Percentiles rank a stretch among this genome's conserved stretches.
Evolutionary conservation across 2,113 vertebrate genomes (phyloP).

Genomic region (Prionailurus viverrinus): DNA sequence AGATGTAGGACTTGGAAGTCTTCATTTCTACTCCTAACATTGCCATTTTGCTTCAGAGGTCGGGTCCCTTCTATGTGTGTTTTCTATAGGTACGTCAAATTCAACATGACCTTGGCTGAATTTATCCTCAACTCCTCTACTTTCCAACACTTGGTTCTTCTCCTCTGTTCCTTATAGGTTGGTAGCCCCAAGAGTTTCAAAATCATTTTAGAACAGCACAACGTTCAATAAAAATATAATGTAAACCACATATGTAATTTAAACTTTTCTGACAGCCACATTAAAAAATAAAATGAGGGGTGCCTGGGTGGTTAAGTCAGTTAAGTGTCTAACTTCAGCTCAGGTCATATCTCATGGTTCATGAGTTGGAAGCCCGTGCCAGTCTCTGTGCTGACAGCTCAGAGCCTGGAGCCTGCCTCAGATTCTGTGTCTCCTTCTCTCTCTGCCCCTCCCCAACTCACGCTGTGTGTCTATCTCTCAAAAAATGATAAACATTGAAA

Average conservation of each 20-base stretch:
- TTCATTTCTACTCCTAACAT: background rate
- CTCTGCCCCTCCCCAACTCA: no score
- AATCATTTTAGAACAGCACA: background rate
- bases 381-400: no score
- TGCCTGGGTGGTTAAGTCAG: no score
- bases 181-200: background rate
- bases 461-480: no score
- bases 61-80: background rate
- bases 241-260: background rate
- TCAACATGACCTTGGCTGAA: background rate
- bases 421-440: no score
- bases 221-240: background rate
- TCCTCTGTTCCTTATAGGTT: background rate
- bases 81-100: background rate
- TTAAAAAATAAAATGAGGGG: background rate
- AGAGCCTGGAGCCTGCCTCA: no score
- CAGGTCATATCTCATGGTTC: no score
- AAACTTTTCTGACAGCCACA: background rate
- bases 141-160: background rate
- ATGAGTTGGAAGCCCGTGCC: no score
- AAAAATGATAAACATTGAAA: no score
- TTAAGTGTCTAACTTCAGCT: no score
- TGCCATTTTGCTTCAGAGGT: background rate
- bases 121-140: background rate
- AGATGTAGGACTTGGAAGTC: rapidly evolving